phyloP scores from a whole-genome alignment of 1,140 invertebrate genomes.

The Halyomorpha halys region DNA sequence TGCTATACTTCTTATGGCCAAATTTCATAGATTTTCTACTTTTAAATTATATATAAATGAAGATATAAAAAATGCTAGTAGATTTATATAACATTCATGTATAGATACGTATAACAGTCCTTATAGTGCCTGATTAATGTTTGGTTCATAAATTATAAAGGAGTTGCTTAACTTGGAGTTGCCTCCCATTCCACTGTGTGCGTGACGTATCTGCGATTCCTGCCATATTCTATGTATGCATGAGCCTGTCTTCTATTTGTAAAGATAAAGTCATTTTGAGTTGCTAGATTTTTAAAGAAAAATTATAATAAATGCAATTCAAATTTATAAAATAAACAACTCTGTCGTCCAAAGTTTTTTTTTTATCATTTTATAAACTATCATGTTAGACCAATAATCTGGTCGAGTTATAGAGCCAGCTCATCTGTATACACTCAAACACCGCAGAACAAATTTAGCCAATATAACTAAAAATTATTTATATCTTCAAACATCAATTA shows the following conservation, averaged over 20 bases:
- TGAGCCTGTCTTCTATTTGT: conserved; percentile 24
- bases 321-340: conserved; percentile 18
- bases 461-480: conserved; percentile 29
- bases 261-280: conserved; percentile 19
- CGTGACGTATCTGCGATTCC: conserved; percentile 23
- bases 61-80: conserved; percentile 15
- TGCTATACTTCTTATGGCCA: conserved; percentile 17
- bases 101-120: conserved; percentile 26
- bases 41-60: conserved; percentile 12
- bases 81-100: conserved; percentile 7
- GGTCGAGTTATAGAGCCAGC: conserved; percentile 19
- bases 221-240: conserved; percentile 25
- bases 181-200: conserved; percentile 25
- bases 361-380: background rate
- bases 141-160: conserved; percentile 13
- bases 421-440: conserved; percentile 28
- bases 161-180: conserved; percentile 20
- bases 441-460: conserved; percentile 27
- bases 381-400: background rate
- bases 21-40: conserved; percentile 18
- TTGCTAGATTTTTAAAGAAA: conserved; percentile 17
- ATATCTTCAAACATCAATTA: conserved; percentile 29
- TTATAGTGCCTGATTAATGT: conserved; percentile 24
- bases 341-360: conserved; percentile 21
- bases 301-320: conserved; percentile 12